Base-by-base conservation (phyloP, 2,113 vertebrate genomes). In the Carollia perspicillata region DNA sequence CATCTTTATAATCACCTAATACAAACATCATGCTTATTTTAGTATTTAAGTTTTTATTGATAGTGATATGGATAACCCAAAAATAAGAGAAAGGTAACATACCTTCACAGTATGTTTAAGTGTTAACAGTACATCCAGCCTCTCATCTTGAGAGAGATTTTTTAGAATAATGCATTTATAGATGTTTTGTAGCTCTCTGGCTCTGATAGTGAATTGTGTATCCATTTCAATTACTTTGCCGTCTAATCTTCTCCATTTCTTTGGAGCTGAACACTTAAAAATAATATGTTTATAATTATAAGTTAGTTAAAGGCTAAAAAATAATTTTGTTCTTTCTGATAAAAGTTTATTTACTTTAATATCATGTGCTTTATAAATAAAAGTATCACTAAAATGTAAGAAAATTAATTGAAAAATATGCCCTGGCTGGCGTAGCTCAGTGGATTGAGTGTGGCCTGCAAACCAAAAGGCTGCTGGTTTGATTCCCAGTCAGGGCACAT, bases 91-190 rank as follows among this genome's bases (percentile, higher is more conserved):
- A 95, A 96, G 84, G 30, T 12, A 72, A 86, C 87, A 22, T 98
- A 99, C 99, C 99, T 99, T 98, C 90, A 99, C 98, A 0, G 98
- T 99, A 97, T 97, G 94, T 95, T 98, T 99, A 90, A 99, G 98
- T 0, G 98, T 98, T 90, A 98, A 89, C 6, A 99, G 98, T 44
- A 98, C 92, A 33, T 99, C 98, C 28, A 96, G 83, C 8, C 99
- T 98, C 97, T 99, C 98, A 77, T 99, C 99, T 69, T 97, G 97
- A 92, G 97, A 98, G 71, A 98, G 65, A 47, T 97, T 77, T 71
- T 83, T 95, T 93, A 96, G 94, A 71, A 80, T 98, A 84, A 99
- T 95, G 90, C 98, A 98, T 60, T 58, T 77, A 96, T 99, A 99
- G 84, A 99, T 99, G 84, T 99, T 99, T 58, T 98, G 92, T 3